These are phyloP conservation scores for Furcula furcula DNA, from an alignment of 2,888 invertebrate genomes.

Conservation along the genomic window DNA sequence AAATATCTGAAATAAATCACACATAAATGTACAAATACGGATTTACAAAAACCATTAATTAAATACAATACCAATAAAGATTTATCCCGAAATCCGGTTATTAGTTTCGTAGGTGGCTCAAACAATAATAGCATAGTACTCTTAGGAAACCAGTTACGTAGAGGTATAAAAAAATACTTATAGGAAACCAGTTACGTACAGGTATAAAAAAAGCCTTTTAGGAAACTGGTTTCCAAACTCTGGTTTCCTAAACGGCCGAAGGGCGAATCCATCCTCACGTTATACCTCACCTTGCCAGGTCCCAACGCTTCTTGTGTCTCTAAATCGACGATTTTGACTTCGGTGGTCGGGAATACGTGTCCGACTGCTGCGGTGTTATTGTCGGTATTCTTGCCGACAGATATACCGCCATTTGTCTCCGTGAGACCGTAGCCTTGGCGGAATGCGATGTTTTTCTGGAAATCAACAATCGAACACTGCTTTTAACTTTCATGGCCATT, in stretches of 20 bases:
- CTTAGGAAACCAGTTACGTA: background rate
- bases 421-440: constrained; percentile 71
- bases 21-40: too few species aligned
- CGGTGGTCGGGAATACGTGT: constrained; percentile 39
- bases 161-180: background rate
- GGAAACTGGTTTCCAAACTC: too few species aligned
- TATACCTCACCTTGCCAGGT: constrained; percentile 26
- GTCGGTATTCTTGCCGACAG: constrained; percentile 46
- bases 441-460: constrained; percentile 59
- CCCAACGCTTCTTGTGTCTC: constrained; percentile 54
- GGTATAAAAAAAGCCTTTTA: background rate
- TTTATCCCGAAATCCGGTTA: too few species aligned
- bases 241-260: too few species aligned
- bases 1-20: too few species aligned
- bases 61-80: too few species aligned
- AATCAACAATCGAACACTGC: too few species aligned
- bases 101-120: too few species aligned
- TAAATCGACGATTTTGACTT: constrained; percentile 57
- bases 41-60: too few species aligned
- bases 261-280: too few species aligned
- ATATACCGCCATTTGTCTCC: constrained; percentile 57
- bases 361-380: constrained; percentile 53
- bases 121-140: too few species aligned
- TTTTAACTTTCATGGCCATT: too few species aligned
- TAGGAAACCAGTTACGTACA: background rate